Base-by-base conservation (phyloP, 92 coral and sea anemone species). In the Actinernus sp. region DNA sequence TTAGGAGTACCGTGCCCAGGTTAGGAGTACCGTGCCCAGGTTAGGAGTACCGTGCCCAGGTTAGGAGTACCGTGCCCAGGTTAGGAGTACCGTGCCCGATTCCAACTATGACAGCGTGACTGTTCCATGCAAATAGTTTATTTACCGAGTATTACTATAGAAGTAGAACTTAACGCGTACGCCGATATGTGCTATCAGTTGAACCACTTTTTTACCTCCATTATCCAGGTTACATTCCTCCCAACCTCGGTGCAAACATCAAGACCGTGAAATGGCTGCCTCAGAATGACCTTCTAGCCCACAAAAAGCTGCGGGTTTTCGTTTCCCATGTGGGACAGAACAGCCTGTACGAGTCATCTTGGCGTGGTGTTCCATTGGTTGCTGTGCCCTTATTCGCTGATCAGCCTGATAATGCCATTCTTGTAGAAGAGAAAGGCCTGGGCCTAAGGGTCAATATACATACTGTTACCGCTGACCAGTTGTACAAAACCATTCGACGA, bases 261-360 rank as follows among this genome's bases (percentile, higher is more conserved):
- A 73, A 81, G 60, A 39, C 49, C 28, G 49, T 81, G 23, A 12
- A 13, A 18, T 71, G 87, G 87, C 19, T 80, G 32, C 87, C 87
- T 26, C 87, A 80, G 53, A 73, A 73, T 20, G 88, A 73, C 61
- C 46, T 81, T 11, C 61, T 81, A 33, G 75, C 88, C 41, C 58
- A 81, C 34, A 18, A 43, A n/a, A 73, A 68, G 29, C 39, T 68
- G 9, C 70, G 55, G 19, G 27, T 41, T 23, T 81, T 81, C 16
- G 67, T 81, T 12, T 63, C 88, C 13, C 88, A 81, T 16, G 67
- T 40, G 4, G 88, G 88, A 12, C 71, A 64, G 53, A 81, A 73
- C 57, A 81, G 88, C 41, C 18, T 81, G 24, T 64, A 81, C 25
- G 88, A 81, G 45, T 40, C 88, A 11, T 75, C 70, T n/a, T 81